A percentile compares a stretch with the other conserved stretches of the same genome.
phyloP scores from a whole-genome alignment of 2,797 vertebrate genomes.

The Microctenopoma stevenorrisi region DNA sequence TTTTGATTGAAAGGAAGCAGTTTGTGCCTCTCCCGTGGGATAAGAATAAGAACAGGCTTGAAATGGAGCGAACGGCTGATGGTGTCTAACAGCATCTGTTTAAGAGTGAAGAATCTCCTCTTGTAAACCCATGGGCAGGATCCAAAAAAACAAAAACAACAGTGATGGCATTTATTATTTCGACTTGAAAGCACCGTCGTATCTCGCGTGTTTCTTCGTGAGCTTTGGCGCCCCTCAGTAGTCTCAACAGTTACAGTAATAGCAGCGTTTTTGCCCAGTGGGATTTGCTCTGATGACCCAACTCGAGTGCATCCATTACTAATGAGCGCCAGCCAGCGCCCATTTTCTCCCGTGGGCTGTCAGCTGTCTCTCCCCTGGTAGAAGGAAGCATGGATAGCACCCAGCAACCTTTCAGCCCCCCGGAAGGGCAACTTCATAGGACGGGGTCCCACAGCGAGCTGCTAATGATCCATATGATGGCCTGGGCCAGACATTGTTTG shows the following conservation, averaged over 20 bases:
- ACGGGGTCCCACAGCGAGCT: slow-evolving; percentile 60
- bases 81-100: slow-evolving; percentile 23
- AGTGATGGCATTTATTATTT: slow-evolving; percentile 53
- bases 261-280: slow-evolving; percentile 30
- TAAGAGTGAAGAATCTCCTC: slow-evolving; percentile 30
- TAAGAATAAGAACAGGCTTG: background rate
- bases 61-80: slow-evolving; percentile 8
- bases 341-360: slow-evolving; percentile 56
- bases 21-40: slow-evolving; percentile 29
- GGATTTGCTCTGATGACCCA: slow-evolving; percentile 59
- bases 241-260: slow-evolving; percentile 39
- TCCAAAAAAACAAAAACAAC: slow-evolving; percentile 30
- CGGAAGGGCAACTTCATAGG: slow-evolving; percentile 49
- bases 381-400: slow-evolving; percentile 32
- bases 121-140: slow-evolving; percentile 23
- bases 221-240: slow-evolving; percentile 47
- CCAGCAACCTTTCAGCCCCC: slow-evolving; percentile 42
- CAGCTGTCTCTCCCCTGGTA: slow-evolving; percentile 60
- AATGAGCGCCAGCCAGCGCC: slow-evolving; percentile 60
- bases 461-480: slow-evolving; percentile 76
- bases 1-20: slow-evolving; percentile 4
- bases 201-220: slow-evolving; percentile 33
- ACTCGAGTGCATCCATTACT: slow-evolving; percentile 58
- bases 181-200: slow-evolving; percentile 41
- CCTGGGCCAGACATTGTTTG: slow-evolving; percentile 71